phyloP scores from a whole-genome alignment of 2,113 vertebrate genomes.

The pig (Sus scrofa) region T2T-Sscrofa CM000828.6:49740501-49741000 shows the following conservation, averaged over 20 bases:
- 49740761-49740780: too few relatives aligned
- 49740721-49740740: too few relatives aligned
- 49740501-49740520: neutral
- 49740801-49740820: neutral
- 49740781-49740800: neutral
- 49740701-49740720: too few relatives aligned
- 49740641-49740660: too few relatives aligned
- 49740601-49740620: too few relatives aligned
- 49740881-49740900: conserved; percentile 1
- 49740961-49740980: conserved; percentile 47
- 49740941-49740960: conserved; percentile 25
- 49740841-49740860: conserved; percentile 19
- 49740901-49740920: conserved; percentile 38
- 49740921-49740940: conserved; percentile 20
- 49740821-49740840: conserved; percentile 38
- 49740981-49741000: conserved; percentile 40
- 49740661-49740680: too few relatives aligned
- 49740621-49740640: too few relatives aligned
- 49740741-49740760: too few relatives aligned
- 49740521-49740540: neutral
- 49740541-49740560: too few relatives aligned
- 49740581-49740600: too few relatives aligned
- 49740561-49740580: too few relatives aligned
- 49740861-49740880: conserved; percentile 50
- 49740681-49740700: too few relatives aligned